Evolutionary conservation across 1,140 invertebrate species (phyloP).

Genomic region (Diorhabda carinulata): DNA sequence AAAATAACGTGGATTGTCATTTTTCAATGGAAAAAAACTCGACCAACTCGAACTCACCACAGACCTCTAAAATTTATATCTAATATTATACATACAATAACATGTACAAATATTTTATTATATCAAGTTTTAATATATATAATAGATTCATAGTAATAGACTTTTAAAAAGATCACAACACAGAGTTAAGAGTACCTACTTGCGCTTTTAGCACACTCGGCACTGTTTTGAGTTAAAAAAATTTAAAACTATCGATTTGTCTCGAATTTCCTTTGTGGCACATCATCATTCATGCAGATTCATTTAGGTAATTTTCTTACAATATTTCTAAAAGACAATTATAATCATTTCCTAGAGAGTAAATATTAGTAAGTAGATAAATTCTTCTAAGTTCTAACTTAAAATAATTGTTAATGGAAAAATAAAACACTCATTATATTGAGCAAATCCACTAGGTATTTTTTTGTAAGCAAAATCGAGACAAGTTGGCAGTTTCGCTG

Average conservation of each 20-base stretch:
- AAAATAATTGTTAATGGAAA: slow-evolving; percentile 19
- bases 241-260: slow-evolving; percentile 23
- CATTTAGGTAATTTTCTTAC: slow-evolving; percentile 7
- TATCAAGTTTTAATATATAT: slow-evolving; percentile 47
- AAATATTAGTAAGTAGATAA: slow-evolving; percentile 7
- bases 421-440: slow-evolving; percentile 27
- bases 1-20: slow-evolving; percentile 44
- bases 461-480: slow-evolving; percentile 19
- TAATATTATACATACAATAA: slow-evolving; percentile 46
- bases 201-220: slow-evolving; percentile 26
- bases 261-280: slow-evolving; percentile 30
- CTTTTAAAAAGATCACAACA: slow-evolving; percentile 51
- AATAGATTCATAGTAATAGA: slow-evolving; percentile 50
- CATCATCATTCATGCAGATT: slow-evolving; percentile 28
- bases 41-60: slow-evolving; percentile 25
- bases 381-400: slow-evolving; percentile 21
- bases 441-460: slow-evolving; percentile 29
- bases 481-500: slow-evolving; percentile 20
- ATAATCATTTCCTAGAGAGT: slow-evolving; percentile 1
- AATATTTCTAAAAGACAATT: slow-evolving; percentile 14
- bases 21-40: slow-evolving; percentile 37
- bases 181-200: slow-evolving; percentile 45
- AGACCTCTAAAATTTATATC: slow-evolving; percentile 32
- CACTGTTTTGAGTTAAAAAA: slow-evolving; percentile 37
- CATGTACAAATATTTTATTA: slow-evolving; percentile 48